These are phyloP conservation scores for Cataglyphis hispanica DNA, from an alignment of 1,140 invertebrate genomes.

Conservation along the genomic window DNA sequence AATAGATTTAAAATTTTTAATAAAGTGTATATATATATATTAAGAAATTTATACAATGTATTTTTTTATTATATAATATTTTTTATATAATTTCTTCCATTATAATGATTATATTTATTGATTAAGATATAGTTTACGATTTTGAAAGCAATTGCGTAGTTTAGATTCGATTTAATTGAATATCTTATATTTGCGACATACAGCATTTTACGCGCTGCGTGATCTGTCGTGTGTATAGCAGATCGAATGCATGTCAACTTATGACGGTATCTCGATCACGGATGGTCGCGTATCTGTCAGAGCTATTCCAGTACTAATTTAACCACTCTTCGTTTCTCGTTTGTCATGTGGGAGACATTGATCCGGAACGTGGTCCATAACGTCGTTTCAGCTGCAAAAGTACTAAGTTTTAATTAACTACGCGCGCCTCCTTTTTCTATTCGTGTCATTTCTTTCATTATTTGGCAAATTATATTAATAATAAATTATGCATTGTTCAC, in stretches of 20 bases:
- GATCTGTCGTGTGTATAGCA: constrained; percentile 26
- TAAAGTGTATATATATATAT: too few species aligned
- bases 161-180: neutral
- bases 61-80: too few species aligned
- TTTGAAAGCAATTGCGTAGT: neutral
- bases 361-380: constrained; percentile 42
- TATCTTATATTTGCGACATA: neutral
- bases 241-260: constrained; percentile 24
- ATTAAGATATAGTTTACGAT: neutral
- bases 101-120: too few species aligned
- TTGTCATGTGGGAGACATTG: constrained; percentile 65
- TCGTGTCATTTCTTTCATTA: neutral
- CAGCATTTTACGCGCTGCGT: neutral
- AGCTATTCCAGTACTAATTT: constrained; percentile 67
- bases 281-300: constrained; percentile 70
- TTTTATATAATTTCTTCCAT: too few species aligned
- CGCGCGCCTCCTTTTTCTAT: too few species aligned
- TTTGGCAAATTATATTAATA: neutral
- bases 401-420: constrained; percentile 65
- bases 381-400: constrained; percentile 23
- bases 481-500: neutral
- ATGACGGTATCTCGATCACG: constrained; percentile 54
- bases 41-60: too few species aligned
- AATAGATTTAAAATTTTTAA: neutral
- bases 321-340: constrained; percentile 66